Conservation (phyloP, 2,888 invertebrate genomes). For the Chrysolina haemoptera region DNA sequence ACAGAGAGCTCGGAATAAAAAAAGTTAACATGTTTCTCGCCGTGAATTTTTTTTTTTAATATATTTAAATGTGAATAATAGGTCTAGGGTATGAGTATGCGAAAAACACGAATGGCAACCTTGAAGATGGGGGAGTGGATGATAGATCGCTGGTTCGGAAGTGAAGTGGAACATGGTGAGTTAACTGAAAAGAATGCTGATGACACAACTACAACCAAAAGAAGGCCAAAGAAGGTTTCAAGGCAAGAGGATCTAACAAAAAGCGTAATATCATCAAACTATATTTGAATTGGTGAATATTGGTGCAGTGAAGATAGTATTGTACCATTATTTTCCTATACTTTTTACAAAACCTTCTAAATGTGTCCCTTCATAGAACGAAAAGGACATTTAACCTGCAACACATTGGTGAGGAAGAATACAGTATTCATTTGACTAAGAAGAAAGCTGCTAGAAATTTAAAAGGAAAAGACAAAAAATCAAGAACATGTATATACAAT, state of each 20-base stretch:
- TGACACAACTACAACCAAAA: neutral
- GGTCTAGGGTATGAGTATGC: slow-evolving; percentile 4
- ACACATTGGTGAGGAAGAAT: slow-evolving; percentile 11
- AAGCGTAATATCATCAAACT: slow-evolving; percentile 10
- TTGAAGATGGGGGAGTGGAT: slow-evolving; percentile 9
- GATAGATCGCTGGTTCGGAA: slow-evolving; percentile 5
- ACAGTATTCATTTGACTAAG: neutral
- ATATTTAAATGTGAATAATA: slow-evolving; percentile 6
- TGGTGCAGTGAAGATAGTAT: neutral
- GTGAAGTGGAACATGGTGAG: slow-evolving; percentile 3
- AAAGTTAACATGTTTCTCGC: slow-evolving; percentile 7
- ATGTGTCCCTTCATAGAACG: neutral
- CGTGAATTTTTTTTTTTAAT: neutral
- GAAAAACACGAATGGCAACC: slow-evolving; percentile 3
- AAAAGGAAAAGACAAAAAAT: too few species aligned
- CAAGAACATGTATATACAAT: too few species aligned
- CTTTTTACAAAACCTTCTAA: slow-evolving; percentile 5
- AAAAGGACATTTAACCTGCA: neutral
- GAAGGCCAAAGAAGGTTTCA: slow-evolving; percentile 15
- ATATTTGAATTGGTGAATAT: slow-evolving; percentile 13
- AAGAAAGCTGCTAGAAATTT: neutral
- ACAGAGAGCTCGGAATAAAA: slow-evolving; percentile 2
- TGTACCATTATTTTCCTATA: neutral
- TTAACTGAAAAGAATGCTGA: slow-evolving; percentile 6
- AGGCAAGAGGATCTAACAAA: slow-evolving; percentile 10